Conservation (phyloP, 2,797 vertebrate genomes). For the Oreochromis mossambicus region DNA sequence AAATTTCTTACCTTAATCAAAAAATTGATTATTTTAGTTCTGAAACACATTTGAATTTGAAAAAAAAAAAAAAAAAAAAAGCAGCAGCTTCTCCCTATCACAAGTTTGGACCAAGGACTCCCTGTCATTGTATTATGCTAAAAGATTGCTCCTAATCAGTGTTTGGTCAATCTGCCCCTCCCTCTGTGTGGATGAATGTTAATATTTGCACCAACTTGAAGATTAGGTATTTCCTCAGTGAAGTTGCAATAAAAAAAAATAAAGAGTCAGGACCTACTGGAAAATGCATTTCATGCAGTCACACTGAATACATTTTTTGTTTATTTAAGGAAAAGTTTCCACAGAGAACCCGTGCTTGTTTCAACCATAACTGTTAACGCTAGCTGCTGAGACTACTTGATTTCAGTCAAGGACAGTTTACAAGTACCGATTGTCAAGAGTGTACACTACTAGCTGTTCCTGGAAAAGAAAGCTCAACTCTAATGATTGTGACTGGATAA, state of each 20-base stretch:
- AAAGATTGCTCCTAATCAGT: conserved; percentile 3
- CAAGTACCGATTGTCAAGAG: not conserved
- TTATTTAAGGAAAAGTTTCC: conserved; percentile 17
- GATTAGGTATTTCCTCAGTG: not conserved
- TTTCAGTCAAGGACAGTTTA: conserved; percentile 8
- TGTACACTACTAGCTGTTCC: not conserved
- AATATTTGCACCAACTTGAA: conserved; percentile 33
- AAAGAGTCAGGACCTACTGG: not conserved
- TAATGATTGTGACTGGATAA: not conserved
- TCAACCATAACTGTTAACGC: not conserved
- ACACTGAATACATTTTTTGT: not conserved
- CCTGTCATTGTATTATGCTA: conserved; percentile 5
- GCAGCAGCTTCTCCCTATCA: not conserved
- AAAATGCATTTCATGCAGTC: conserved; percentile 2
- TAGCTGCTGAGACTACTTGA: not conserved
- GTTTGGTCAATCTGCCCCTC: not conserved
- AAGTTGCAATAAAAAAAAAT: not conserved
- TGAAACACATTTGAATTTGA: not conserved
- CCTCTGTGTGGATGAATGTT: not conserved
- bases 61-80: not conserved
- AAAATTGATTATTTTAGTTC: not conserved
- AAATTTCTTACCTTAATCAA: not conserved
- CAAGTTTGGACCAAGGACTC: conserved; percentile 8
- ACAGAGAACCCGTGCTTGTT: not conserved
- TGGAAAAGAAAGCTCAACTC: not conserved